Percentiles rank a stretch among this genome's conserved stretches.
phyloP scores from a whole-genome alignment of 2,113 vertebrate genomes.

The Mirza zaza region DNA sequence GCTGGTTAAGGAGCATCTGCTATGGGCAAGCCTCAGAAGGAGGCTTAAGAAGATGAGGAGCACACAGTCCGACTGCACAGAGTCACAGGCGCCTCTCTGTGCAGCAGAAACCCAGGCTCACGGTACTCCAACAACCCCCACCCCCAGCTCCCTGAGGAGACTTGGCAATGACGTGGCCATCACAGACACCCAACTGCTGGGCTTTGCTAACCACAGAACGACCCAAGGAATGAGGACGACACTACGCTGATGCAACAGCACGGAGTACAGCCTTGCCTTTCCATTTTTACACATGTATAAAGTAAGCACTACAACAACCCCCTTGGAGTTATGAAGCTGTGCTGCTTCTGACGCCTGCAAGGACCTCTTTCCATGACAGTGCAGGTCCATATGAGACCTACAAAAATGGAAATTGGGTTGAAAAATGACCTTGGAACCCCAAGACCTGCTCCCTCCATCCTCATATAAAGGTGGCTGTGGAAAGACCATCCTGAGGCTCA shows the following conservation, averaged over 20 bases:
- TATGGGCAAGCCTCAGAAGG: not conserved
- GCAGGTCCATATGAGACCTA: not conserved
- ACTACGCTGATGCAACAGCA: not conserved
- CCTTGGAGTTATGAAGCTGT: not conserved
- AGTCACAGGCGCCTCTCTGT: not conserved
- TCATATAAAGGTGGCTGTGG: not conserved
- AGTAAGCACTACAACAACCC: not conserved
- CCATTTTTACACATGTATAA: not conserved
- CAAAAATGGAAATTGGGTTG: not conserved
- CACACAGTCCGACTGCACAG: not conserved
- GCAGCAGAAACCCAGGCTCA: not conserved
- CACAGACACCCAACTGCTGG: not conserved
- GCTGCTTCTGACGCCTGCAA: not conserved
- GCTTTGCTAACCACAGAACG: not conserved
- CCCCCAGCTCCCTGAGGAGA: no score
- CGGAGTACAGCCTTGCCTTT: not conserved
- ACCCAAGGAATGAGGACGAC: not conserved
- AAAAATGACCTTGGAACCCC: not conserved
- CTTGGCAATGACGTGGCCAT: fast-evolving
- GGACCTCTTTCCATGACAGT: not conserved
- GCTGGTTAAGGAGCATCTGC: not conserved
- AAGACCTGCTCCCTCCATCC: not conserved
- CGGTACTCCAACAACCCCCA: no score
- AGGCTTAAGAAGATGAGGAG: not conserved
- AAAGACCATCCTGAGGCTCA: not conserved